Conservation (phyloP, 2,113 vertebrate genomes). For the Larimichthys crocea region DNA sequence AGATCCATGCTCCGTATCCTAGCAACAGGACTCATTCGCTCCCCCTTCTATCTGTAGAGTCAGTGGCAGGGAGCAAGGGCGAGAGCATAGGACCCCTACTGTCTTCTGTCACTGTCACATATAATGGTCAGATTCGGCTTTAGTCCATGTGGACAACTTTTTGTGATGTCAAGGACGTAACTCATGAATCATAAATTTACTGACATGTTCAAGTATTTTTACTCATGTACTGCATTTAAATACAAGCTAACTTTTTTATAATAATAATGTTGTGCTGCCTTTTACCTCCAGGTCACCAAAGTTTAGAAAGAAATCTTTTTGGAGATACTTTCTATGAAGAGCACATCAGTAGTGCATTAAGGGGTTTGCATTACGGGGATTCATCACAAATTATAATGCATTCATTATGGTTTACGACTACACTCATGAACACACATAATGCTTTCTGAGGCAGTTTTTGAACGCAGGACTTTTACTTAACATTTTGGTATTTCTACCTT, state of each 20-base stretch:
- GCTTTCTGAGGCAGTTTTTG: too few relatives aligned
- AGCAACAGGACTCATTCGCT: conserved; percentile 80
- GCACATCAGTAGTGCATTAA: too few relatives aligned
- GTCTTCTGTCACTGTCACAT: conserved; percentile 67
- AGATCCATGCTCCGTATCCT: conserved; percentile 80
- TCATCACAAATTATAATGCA: too few relatives aligned
- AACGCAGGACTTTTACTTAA: too few relatives aligned
- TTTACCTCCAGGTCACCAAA: too few relatives aligned
- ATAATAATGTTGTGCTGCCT: too few relatives aligned
- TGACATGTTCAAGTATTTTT: background rate
- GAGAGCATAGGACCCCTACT: conserved; percentile 64
- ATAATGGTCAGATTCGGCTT: conserved; percentile 56
- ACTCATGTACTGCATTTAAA: background rate
- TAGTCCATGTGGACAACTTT: conserved; percentile 2
- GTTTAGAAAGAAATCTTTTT: too few relatives aligned
- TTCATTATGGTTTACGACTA: too few relatives aligned
- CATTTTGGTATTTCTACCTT: too few relatives aligned
- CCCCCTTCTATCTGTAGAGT: conserved; percentile 51
- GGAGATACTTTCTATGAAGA: too few relatives aligned
- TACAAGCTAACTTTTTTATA: background rate
- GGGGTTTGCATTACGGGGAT: too few relatives aligned
- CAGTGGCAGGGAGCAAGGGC: conserved; percentile 60
- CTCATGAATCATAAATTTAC: background rate
- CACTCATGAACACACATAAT: too few relatives aligned
- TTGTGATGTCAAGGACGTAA: background rate